These are phyloP conservation scores for Halesus radiatus DNA, from an alignment of 1,140 invertebrate genomes.

Conservation along the genomic window DNA sequence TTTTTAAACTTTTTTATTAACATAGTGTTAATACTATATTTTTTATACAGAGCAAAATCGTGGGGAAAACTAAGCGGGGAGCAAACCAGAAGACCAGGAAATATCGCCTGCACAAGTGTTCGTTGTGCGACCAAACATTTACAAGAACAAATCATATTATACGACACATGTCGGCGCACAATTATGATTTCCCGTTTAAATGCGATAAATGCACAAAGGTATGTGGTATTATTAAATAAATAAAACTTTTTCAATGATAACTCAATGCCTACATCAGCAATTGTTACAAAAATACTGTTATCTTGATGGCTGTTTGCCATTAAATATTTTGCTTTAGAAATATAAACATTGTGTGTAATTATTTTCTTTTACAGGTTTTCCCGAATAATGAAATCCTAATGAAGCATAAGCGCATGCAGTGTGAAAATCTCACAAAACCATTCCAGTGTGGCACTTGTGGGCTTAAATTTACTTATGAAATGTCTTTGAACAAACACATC, in stretches of 20 bases:
- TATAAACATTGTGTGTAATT: too few relatives aligned
- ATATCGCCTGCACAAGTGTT: conserved; percentile 53
- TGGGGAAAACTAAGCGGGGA: conserved; percentile 6
- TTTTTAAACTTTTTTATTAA: too few relatives aligned
- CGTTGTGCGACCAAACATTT: conserved; percentile 48
- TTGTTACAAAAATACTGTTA: conserved; percentile 23
- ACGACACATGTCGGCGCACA: conserved; percentile 52
- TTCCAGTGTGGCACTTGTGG: conserved; percentile 63
- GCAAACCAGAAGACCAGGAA: conserved; percentile 41
- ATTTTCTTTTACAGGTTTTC: conserved; percentile 38
- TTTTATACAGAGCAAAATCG: conserved; percentile 12
- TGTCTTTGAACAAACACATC: conserved; percentile 67
- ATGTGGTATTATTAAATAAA: background rate
- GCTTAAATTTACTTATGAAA: conserved; percentile 64
- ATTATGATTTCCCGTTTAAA: conserved; percentile 51
- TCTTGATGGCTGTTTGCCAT: too few relatives aligned
- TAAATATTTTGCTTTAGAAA: too few relatives aligned
- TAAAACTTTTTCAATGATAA: too few relatives aligned
- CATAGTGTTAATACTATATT: background rate
- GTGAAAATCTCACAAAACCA: conserved; percentile 52
- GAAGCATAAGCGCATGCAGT: conserved; percentile 53
- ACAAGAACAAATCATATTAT: conserved; percentile 54
- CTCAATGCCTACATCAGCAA: too few relatives aligned
- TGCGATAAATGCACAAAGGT: conserved; percentile 52
- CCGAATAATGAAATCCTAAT: conserved; percentile 52